These are phyloP conservation scores for Catamblyrhynchus diadema DNA, from an alignment of 2,797 vertebrate species.

Conservation along the genomic window DNA sequence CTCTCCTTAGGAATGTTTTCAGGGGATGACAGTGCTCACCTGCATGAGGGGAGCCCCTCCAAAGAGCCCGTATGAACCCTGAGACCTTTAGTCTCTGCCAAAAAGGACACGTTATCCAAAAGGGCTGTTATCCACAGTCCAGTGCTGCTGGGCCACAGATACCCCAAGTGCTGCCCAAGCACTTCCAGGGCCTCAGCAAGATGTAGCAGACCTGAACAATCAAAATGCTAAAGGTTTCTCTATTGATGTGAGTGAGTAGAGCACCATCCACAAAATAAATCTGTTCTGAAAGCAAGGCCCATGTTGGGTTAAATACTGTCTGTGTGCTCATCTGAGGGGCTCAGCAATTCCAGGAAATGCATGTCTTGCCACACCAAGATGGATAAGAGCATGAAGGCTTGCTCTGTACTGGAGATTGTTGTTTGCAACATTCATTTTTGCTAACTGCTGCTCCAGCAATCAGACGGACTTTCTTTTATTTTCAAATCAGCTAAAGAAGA, in stretches of 20 bases:
- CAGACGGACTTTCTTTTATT: background rate
- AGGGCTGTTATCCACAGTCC: no score
- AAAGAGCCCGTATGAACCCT: background rate
- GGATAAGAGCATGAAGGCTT: background rate
- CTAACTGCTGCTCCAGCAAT: background rate
- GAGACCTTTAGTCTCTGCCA: background rate
- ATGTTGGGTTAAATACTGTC: background rate
- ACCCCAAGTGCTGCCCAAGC: no score
- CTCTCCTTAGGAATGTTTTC: background rate
- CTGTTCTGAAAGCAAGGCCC: background rate
- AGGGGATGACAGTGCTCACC: background rate
- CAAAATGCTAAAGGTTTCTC: background rate
- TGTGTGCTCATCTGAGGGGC: background rate
- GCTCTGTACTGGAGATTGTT: accelerated
- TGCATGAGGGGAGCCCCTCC: background rate
- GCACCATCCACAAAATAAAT: background rate
- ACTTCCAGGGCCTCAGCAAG: background rate
- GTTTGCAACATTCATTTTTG: background rate
- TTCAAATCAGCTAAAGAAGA: background rate
- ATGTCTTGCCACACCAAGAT: background rate
- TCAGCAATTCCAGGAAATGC: background rate
- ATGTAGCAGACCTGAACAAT: background rate
- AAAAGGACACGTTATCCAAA: accelerated
- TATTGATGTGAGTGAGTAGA: background rate
- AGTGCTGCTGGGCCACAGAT: no score